These are phyloP conservation scores for Macrobrachium nipponense DNA, from an alignment of 1,140 invertebrate genomes.

Conservation along the genomic window DNA sequence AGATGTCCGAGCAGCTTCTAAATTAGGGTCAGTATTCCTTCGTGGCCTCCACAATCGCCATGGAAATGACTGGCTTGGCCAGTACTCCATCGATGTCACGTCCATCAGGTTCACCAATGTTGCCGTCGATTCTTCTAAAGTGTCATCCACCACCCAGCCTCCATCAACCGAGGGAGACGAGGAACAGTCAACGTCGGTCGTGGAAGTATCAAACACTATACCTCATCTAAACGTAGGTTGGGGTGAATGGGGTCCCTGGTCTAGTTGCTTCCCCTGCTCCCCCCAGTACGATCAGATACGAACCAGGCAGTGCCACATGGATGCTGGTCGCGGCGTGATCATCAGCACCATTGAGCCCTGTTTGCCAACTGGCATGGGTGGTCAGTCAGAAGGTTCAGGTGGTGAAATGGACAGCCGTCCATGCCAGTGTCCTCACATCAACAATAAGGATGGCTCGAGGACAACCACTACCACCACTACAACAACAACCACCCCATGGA, in stretches of 20 bases:
- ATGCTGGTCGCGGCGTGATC: conserved; percentile 58
- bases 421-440: conserved; percentile 52
- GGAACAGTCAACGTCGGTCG: conserved; percentile 64
- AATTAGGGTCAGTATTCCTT: conserved; percentile 68
- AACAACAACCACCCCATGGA: conserved; percentile 23
- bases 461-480: conserved; percentile 35
- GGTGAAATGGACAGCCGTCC: conserved; percentile 59
- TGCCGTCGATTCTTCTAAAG: conserved; percentile 29
- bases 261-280: conserved; percentile 63
- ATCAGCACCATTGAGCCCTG: conserved; percentile 64
- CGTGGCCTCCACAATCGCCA: conserved; percentile 67
- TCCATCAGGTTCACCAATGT: conserved; percentile 67
- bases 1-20: conserved; percentile 64
- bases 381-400: conserved; percentile 44
- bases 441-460: conserved; percentile 29
- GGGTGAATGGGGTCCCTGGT: conserved; percentile 65
- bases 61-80: conserved; percentile 67
- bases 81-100: conserved; percentile 67
- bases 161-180: conserved; percentile 64
- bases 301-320: conserved; percentile 62
- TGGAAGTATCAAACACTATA: conserved; percentile 48
- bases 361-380: conserved; percentile 45
- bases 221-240: conserved; percentile 64
- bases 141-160: conserved; percentile 28
- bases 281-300: conserved; percentile 62